Evolutionary conservation across 2,888 invertebrate species (phyloP).

Genomic region (Melanchra persicariae): DNA sequence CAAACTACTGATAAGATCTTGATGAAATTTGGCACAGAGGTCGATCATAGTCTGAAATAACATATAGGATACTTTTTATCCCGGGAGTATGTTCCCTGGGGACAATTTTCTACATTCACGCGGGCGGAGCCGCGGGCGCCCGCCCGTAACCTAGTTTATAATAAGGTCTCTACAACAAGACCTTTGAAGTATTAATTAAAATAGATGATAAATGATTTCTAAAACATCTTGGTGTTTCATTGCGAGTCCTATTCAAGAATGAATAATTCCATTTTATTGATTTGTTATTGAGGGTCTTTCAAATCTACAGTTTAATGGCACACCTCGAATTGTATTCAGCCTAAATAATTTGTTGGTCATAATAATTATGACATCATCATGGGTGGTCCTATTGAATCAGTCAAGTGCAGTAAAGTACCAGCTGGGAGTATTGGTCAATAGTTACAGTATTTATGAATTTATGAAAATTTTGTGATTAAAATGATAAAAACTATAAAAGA

Average conservation of each 20-base stretch:
- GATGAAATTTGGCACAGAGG: too few relatives aligned
- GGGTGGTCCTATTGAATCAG: conserved; percentile 6
- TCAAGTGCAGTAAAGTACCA: background rate
- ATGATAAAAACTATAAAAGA: too few relatives aligned
- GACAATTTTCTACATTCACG: too few relatives aligned
- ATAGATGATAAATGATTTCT: conserved; percentile 38
- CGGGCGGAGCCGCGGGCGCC: too few relatives aligned
- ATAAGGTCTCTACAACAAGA: conserved; percentile 3
- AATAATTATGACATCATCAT: background rate
- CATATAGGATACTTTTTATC: too few relatives aligned
- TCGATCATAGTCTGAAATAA: too few relatives aligned
- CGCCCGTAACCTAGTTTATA: too few relatives aligned
- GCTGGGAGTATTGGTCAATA: background rate
- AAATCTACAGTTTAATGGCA: conserved; percentile 13
- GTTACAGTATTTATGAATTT: too few relatives aligned
- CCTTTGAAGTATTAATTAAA: conserved; percentile 35
- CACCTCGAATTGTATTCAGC: conserved; percentile 11
- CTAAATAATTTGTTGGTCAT: background rate
- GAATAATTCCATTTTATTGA: conserved; percentile 43
- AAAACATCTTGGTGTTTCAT: conserved; percentile 13
- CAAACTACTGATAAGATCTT: too few relatives aligned
- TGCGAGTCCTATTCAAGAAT: conserved; percentile 23
- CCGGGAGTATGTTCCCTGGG: too few relatives aligned
- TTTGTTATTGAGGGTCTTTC: conserved; percentile 33
- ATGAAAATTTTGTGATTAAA: too few relatives aligned